These are phyloP conservation scores for Triops longicaudatus DNA, from an alignment of 1,140 invertebrate species.

Conservation along the genomic window DNA sequence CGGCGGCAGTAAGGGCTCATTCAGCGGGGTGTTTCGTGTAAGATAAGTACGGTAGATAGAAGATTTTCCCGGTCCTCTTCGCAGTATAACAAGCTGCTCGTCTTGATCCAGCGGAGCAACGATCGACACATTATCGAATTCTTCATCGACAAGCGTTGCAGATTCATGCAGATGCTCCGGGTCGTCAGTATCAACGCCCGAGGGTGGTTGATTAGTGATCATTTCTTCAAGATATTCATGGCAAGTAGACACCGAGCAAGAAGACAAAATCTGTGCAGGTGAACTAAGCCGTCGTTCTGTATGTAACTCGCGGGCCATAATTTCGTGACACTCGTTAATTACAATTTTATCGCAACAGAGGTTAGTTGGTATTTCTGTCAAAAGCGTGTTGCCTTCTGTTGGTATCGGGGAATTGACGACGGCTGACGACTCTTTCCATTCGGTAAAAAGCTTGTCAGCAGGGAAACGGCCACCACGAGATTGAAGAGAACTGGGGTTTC, in stretches of 20 bases:
- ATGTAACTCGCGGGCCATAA: not conserved
- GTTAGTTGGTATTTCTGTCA: not conserved
- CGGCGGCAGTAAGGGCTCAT: not conserved
- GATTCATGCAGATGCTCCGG: not conserved
- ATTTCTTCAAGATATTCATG: not conserved
- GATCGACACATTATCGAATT: not conserved
- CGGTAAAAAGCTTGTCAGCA: not conserved
- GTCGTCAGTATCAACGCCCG: not conserved
- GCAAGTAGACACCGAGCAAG: not conserved
- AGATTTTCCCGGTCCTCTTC: not conserved
- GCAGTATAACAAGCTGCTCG: not conserved
- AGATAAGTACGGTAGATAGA: not conserved
- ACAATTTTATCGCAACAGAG: not conserved
- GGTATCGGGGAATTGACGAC: not conserved
- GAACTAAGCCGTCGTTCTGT: not conserved
- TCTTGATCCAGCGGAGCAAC: not conserved
- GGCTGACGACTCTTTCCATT: not conserved
- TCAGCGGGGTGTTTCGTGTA: not conserved
- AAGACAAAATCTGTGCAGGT: not conserved
- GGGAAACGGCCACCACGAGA: not conserved
- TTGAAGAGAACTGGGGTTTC: not conserved
- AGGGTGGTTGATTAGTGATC: not conserved
- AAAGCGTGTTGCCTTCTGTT: not conserved
- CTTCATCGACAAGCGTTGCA: not conserved
- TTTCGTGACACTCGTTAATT: not conserved